phyloP scores from a whole-genome alignment of 1,140 invertebrate species.

The Bombus waltoni region DNA sequence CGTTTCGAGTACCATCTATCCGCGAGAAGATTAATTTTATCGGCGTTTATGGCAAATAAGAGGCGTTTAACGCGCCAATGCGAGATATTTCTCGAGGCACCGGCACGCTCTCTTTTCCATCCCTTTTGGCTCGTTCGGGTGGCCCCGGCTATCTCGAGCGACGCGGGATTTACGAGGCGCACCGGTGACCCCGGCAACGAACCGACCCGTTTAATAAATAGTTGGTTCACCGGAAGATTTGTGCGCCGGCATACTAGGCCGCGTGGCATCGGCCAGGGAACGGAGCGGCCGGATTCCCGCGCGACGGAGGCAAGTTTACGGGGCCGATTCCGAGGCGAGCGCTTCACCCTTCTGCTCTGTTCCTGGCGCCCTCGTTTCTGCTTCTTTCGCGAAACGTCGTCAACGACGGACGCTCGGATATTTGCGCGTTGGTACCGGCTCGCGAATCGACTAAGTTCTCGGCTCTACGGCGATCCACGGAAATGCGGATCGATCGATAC shows the following conservation, averaged over 20 bases:
- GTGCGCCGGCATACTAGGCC: constrained; percentile 55
- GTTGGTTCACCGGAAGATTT: constrained; percentile 53
- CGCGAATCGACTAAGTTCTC: neutral
- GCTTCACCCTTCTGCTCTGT: no score
- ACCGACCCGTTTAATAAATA: constrained; percentile 61
- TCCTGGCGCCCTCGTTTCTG: neutral
- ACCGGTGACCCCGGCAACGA: constrained; percentile 50
- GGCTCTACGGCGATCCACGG: no score
- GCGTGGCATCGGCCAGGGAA: neutral
- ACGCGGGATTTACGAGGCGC: constrained; percentile 54
- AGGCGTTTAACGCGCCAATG: constrained; percentile 35
- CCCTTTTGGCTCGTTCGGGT: neutral
- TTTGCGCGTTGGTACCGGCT: neutral
- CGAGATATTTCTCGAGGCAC: neutral
- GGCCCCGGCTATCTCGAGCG: neutral
- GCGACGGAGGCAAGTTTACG: constrained; percentile 22
- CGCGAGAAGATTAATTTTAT: constrained; percentile 43
- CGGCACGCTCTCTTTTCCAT: no score
- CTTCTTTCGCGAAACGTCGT: neutral
- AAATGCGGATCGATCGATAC: no score
- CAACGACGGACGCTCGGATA: neutral
- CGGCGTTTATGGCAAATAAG: neutral
- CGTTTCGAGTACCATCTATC: neutral
- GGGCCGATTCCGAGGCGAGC: neutral
- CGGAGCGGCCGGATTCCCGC: constrained; percentile 42